Evolutionary conservation across 92 coral and sea anemone species (phyloP).

Genomic region (Siderastrea radians): DNA sequence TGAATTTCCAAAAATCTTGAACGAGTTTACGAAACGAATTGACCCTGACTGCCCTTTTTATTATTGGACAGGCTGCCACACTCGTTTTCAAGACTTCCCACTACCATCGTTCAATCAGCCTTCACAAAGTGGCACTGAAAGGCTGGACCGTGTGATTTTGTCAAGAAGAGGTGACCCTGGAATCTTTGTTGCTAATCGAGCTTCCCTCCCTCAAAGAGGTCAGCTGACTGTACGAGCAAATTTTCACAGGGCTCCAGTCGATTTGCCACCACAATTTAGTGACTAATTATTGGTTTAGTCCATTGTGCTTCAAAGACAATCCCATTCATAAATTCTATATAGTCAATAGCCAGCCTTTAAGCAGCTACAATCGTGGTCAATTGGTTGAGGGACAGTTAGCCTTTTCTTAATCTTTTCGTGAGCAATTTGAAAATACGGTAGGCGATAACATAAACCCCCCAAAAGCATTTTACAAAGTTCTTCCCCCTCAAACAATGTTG

Average conservation of each 20-base stretch:
- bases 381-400: no score
- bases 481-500: no score
- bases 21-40: slow-evolving; percentile 48
- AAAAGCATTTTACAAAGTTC: no score
- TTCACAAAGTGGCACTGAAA: slow-evolving; percentile 7
- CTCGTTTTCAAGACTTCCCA: slow-evolving; percentile 36
- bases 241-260: slow-evolving; percentile 69
- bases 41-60: slow-evolving; percentile 47
- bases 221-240: slow-evolving; percentile 63
- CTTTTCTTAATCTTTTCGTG: no score
- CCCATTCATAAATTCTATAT: no score
- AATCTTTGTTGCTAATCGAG: slow-evolving; percentile 55
- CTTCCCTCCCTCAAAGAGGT: slow-evolving; percentile 47
- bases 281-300: no score
- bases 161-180: slow-evolving; percentile 72
- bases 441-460: no score
- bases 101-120: slow-evolving; percentile 54
- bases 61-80: slow-evolving; percentile 53
- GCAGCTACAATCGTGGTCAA: no score
- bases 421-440: no score
- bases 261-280: slow-evolving; percentile 77
- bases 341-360: no score
- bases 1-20: slow-evolving; percentile 17
- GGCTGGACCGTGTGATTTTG: slow-evolving; percentile 34
- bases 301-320: no score